Base-by-base conservation (phyloP, 2,113 vertebrate genomes). In the Clinocottus analis region DNA sequence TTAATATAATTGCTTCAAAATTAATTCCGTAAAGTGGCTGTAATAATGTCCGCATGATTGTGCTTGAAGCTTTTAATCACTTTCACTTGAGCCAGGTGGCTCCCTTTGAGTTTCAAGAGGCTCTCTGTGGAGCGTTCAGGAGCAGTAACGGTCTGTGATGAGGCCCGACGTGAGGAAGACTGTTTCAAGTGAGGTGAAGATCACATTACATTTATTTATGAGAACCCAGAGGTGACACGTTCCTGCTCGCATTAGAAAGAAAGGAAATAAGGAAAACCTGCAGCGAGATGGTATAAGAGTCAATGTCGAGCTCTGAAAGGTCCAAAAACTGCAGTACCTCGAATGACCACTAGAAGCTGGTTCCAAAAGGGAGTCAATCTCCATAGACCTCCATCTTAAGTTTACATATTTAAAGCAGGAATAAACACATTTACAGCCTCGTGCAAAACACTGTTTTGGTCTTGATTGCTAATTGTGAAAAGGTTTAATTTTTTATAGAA, bases 1-100 rank as follows among this genome's bases (percentile, higher is more conserved):
- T 75, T 16, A 62, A 76, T 41, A 66, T 77, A 62, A 82, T 74
- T 87, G 75, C 62, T 43, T 41, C 37, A 65, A 19, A 75, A 70
- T 61, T 72, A 41, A 79, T 27, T 29, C 16, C 27, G 31, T 79
- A 61, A 78, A 80, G 75, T 84, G 75, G 70, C 31, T 77, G 71
- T 64, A 33, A 72, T 79, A 66, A 75, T 64, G 66, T 5, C 55
- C 53, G 59, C 49, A 31, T 59, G 37, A 80, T 72, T 13, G 2
- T 58, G 43, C 39, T 5, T 51, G 61, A 77, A 58, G 47, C 60
- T 77, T 78, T 82, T 45, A 82, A 73, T 59, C 70, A 35, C 41
- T 63, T 72, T 47, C n/a, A 75, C 27, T 21, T 31, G 53, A 70
- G 41, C 55, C 39, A 60, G 77, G 51, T 82, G 64, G 21, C 71